Conservation (phyloP, 2,888 invertebrate species). For the Odontocolon sp. region DNA sequence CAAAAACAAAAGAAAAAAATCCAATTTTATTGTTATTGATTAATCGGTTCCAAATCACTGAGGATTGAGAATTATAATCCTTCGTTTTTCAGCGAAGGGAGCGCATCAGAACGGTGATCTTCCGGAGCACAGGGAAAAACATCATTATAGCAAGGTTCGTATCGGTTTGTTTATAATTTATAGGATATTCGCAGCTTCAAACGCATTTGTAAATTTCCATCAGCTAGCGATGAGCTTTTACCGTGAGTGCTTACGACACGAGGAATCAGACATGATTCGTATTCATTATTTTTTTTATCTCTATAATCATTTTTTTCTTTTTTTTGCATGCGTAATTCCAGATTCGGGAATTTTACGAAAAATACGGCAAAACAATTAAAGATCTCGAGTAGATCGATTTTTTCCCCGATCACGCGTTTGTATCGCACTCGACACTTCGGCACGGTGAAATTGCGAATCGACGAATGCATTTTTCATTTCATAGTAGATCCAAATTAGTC, state of each 20-base stretch:
- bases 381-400: not conserved
- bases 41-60: conserved; percentile 34
- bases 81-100: conserved; percentile 82
- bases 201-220: conserved; percentile 32
- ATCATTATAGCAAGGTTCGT: conserved; percentile 88
- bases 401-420: not conserved
- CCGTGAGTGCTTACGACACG: conserved; percentile 5
- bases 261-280: not conserved
- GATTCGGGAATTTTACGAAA: conserved; percentile 7
- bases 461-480: not conserved
- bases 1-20: conserved; percentile 34
- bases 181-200: conserved; percentile 47
- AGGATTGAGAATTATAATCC: conserved; percentile 46
- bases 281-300: not conserved
- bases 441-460: not conserved
- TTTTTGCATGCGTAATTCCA: conserved; percentile 13
- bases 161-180: conserved; percentile 18
- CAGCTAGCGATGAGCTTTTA: conserved; percentile 28
- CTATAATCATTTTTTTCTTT: conserved; percentile 7
- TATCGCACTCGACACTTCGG: not conserved
- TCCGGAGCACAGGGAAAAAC: conserved; percentile 87
- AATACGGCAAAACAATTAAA: not conserved
- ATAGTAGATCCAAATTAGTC: not conserved
- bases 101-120: conserved; percentile 90
- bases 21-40: no score